Conservation (phyloP, 2,797 vertebrate genomes). For the Choloepus didactylus region DNA sequence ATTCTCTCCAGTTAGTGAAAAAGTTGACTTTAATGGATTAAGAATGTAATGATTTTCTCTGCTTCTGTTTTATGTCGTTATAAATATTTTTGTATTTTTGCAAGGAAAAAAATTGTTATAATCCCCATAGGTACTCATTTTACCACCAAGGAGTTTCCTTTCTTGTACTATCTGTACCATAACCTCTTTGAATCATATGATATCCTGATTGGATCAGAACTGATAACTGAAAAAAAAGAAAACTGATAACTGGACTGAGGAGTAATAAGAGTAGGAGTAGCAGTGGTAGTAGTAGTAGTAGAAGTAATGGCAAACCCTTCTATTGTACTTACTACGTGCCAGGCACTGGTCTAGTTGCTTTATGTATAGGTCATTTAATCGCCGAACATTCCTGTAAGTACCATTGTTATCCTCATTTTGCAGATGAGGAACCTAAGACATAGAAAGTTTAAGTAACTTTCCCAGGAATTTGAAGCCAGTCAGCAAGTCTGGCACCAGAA, state of each 20-base stretch:
- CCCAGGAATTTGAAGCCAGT: slow-evolving; percentile 18
- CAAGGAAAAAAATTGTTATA: slow-evolving; percentile 7
- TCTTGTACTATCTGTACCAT: not conserved
- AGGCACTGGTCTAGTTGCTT: not conserved
- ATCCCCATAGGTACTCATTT: not conserved
- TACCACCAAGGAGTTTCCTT: not conserved
- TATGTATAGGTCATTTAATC: not conserved
- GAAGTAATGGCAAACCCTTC: not conserved
- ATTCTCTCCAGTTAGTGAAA: slow-evolving; percentile 46
- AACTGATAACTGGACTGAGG: not conserved
- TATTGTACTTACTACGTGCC: not conserved
- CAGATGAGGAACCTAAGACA: not conserved
- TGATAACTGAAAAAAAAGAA: not conserved
- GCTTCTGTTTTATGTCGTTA: not conserved
- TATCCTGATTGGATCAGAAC: not conserved
- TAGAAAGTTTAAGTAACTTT: slow-evolving; percentile 36
- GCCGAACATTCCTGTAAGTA: not conserved
- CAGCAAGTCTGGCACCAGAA: not conserved
- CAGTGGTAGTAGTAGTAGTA: not conserved
- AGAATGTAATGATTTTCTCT: not conserved
- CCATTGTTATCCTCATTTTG: slow-evolving; percentile 7
- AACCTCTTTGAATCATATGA: not conserved
- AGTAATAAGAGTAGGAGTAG: not conserved
- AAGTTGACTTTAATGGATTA: not conserved
- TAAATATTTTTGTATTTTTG: slow-evolving; percentile 45